Evolutionary conservation across 2,888 invertebrate species (phyloP), one percentile per base, ranked within the genome.

Genomic region (Gonocerus acuteangulatus): DNA sequence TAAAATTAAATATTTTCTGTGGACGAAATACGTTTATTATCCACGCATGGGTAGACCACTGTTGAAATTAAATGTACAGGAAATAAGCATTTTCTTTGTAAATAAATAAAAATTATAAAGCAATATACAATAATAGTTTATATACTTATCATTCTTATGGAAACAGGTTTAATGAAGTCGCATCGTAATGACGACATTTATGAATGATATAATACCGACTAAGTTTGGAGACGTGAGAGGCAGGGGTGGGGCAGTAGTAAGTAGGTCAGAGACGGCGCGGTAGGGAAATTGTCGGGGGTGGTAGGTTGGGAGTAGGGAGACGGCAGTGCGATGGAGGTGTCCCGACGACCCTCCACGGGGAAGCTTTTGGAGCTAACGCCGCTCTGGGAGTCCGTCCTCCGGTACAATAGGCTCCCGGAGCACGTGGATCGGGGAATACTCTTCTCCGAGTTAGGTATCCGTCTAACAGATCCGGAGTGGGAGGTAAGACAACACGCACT

Each of bases 401-500:
- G 87, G 64, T 86, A 86, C 63, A 82, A 82, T 62, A 80, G 84
- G 58, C 78, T 89, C 60, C 89, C 89, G 42, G 81, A 81, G 19
- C 81, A 82, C 65, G 77, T 84, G 52, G 82, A 85, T 70, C 80
- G 82, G 1, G 76, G 77, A 62, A 78, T 80, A 60, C 82, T 87
- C 69, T 87, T 86, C 72, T 75, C 79, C 58, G 87, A 87, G 69
- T 82, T 89, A 70, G 78, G 83, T 47, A 84, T 86, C 67, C 80
- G 89, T 52, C 77, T 89, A 48, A 79, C 82, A 39, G 87, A 87
- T 72, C 86, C 88, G 1, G 89, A 90, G 73, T 86, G 87, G 83
- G 88, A 89, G 74, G 89, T 90, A 34, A 81, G 89, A 9, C 85
- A 89, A 67, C 88, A 90, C 73, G 89, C 89, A 22, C 76, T 90